Conservation (phyloP, 2,113 vertebrate genomes). For the Lepus timidus region DNA sequence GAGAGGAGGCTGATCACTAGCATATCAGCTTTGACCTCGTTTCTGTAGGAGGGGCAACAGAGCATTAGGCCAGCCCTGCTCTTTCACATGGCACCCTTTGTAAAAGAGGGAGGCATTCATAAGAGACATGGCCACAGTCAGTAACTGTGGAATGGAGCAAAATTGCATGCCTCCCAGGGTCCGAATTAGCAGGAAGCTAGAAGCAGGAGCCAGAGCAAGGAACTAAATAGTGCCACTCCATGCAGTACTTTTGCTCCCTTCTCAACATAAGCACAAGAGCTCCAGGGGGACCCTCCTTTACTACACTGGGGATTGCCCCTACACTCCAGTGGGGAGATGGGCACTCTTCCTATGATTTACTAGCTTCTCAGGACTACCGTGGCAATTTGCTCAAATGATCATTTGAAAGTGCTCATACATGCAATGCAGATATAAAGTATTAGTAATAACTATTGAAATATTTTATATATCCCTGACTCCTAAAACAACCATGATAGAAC, state of each 20-base stretch:
- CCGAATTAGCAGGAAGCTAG: no score
- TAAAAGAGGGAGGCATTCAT: neutral
- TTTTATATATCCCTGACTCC: neutral
- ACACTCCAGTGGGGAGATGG: neutral
- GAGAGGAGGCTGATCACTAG: neutral
- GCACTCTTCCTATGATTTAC: neutral
- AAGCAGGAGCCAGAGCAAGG: no score
- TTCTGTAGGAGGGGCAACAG: neutral
- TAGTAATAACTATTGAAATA: conserved; percentile 5
- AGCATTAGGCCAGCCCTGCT: neutral
- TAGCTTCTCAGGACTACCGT: neutral
- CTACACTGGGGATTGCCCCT: neutral
- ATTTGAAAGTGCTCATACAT: conserved; percentile 29
- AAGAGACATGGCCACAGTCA: neutral
- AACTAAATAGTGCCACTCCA: no score
- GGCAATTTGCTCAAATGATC: neutral
- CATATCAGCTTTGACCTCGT: neutral
- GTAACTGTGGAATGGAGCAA: neutral
- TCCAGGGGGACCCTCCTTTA: no score
- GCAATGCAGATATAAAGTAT: neutral
- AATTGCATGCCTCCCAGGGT: neutral
- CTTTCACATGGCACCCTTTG: neutral
- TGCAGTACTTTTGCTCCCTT: neutral
- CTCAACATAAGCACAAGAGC: neutral
- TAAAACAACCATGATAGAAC: conserved; percentile 31